Evolutionary conservation across 2,888 invertebrate species (phyloP).

Genomic region (Microplitis deprimator): DNA sequence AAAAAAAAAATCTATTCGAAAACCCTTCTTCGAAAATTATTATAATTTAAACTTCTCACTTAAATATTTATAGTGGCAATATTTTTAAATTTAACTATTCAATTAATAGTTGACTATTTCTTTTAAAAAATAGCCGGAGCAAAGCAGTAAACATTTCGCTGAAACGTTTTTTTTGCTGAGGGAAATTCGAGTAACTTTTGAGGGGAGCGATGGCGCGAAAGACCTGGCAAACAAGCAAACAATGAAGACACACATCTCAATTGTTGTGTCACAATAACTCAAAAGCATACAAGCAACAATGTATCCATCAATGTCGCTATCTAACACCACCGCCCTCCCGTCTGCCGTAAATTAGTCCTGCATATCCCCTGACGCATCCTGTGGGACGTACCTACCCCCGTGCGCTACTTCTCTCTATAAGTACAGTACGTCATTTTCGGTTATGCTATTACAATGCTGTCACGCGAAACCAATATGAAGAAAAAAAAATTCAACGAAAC

Average conservation of each 20-base stretch:
- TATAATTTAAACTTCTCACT: background rate
- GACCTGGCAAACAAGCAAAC: constrained; percentile 65
- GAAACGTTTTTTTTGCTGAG: background rate
- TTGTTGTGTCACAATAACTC: constrained; percentile 63
- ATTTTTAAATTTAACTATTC: too few relatives aligned
- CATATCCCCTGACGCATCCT: constrained; percentile 62
- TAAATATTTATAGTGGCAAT: background rate
- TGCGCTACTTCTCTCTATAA: background rate
- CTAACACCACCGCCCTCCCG: constrained; percentile 48
- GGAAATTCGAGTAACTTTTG: constrained; percentile 35
- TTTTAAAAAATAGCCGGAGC: too few relatives aligned
- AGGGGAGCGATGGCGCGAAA: constrained; percentile 34
- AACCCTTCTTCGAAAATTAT: background rate
- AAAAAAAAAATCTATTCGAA: constrained; percentile 27
- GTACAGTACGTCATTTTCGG: constrained; percentile 59
- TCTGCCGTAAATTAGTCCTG: constrained; percentile 66
- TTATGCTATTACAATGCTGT: constrained; percentile 60
- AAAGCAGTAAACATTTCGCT: too few relatives aligned
- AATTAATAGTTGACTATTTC: too few relatives aligned
- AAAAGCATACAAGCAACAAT: constrained; percentile 59
- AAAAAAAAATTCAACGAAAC: background rate
- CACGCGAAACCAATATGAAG: constrained; percentile 54
- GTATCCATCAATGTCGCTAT: constrained; percentile 64
- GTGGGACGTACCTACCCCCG: constrained; percentile 56
- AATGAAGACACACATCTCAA: constrained; percentile 61